Percentiles rank a stretch among this genome's conserved stretches.
Evolutionary conservation across 2,797 vertebrate genomes (phyloP).

Genomic region (Trachops cirrhosus): DNA sequence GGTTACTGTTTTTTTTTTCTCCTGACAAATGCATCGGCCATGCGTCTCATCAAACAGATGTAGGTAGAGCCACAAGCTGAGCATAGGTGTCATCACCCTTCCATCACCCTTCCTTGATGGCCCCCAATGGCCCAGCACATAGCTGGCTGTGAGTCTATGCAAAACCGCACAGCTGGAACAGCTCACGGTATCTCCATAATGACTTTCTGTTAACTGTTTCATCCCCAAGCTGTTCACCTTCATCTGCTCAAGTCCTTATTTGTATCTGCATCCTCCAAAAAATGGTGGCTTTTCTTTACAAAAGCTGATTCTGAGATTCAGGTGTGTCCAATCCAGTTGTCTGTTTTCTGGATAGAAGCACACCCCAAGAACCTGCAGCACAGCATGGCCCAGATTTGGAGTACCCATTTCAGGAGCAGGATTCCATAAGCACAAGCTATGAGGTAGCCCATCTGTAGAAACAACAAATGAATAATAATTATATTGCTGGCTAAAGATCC

Average conservation of each 20-base stretch:
- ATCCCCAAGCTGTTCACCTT: background rate
- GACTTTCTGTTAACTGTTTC: background rate
- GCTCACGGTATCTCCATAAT: background rate
- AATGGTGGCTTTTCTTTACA: background rate
- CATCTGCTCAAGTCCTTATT: background rate
- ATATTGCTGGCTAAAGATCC: background rate
- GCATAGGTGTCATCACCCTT: too few relatives aligned
- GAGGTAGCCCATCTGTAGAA: background rate
- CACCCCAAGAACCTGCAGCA: too few relatives aligned
- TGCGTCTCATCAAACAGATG: background rate
- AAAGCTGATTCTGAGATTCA: background rate
- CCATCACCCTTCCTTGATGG: background rate
- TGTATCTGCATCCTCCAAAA: background rate
- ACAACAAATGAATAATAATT: background rate
- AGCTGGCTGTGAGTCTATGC: background rate
- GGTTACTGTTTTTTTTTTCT: background rate
- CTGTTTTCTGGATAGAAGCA: background rate
- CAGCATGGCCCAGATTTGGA: fast-evolving
- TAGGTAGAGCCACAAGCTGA: background rate
- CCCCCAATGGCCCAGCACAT: background rate
- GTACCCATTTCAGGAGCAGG: too few relatives aligned
- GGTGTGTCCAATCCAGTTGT: background rate
- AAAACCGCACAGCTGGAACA: background rate
- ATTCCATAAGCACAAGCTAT: background rate
- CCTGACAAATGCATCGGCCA: background rate